phyloP scores from a whole-genome alignment of 2,888 invertebrate genomes.

The Xanthorhoe spadicearia region DNA sequence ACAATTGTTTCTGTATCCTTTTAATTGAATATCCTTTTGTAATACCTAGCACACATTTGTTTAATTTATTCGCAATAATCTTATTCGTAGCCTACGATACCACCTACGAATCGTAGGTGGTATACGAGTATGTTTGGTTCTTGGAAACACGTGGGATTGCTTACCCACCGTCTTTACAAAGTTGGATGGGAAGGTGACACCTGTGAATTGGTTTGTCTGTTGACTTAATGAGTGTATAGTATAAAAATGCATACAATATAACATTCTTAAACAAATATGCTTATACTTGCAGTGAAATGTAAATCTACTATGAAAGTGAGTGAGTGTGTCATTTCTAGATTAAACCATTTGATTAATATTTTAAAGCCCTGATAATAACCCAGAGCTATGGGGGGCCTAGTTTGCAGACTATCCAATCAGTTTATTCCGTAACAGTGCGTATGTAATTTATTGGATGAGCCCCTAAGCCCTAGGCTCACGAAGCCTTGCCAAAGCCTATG shows the following conservation, averaged over 20 bases:
- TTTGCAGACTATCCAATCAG: background rate
- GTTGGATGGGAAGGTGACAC: slow-evolving; percentile 5
- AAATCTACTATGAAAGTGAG: too few relatives aligned
- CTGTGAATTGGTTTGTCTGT: background rate
- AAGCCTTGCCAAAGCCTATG: slow-evolving; percentile 9
- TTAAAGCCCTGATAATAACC: background rate
- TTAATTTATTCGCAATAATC: background rate
- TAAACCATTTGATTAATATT: too few relatives aligned
- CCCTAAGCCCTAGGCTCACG: background rate
- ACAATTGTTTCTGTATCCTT: too few relatives aligned
- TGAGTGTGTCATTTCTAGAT: too few relatives aligned
- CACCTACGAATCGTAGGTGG: too few relatives aligned
- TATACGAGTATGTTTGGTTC: slow-evolving; percentile 3
- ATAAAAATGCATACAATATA: too few relatives aligned
- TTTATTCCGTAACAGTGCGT: slow-evolving; percentile 3
- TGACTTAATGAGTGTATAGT: background rate
- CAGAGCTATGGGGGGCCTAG: too few relatives aligned
- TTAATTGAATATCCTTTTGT: background rate
- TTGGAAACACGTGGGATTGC: slow-evolving; percentile 3
- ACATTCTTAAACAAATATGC: too few relatives aligned
- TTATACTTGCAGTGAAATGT: too few relatives aligned
- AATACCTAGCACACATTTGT: background rate
- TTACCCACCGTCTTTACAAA: background rate
- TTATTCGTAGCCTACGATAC: too few relatives aligned
- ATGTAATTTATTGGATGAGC: slow-evolving; percentile 6